These are phyloP conservation scores for Cladopsammia gracilis DNA, from an alignment of 64 coral and sea anemone species.

Conservation along the genomic window DNA sequence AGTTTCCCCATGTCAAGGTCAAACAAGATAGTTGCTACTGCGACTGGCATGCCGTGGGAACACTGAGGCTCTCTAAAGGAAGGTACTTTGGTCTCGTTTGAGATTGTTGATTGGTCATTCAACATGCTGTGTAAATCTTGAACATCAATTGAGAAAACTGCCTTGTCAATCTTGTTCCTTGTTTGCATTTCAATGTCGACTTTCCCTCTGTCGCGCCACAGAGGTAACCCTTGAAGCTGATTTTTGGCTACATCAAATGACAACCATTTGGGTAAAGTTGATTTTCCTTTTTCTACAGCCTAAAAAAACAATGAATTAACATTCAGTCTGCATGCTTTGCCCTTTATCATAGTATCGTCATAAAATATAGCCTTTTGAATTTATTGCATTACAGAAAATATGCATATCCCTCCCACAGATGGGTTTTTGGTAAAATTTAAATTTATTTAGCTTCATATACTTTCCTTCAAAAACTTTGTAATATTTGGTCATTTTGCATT, in stretches of 20 bases:
- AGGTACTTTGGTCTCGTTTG: constrained; percentile 83
- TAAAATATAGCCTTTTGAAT: too few species aligned
- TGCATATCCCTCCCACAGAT: too few species aligned
- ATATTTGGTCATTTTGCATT: too few species aligned
- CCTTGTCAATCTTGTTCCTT: constrained; percentile 9
- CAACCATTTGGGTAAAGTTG: constrained; percentile 84
- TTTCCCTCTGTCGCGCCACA: constrained; percentile 67
- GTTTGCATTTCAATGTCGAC: constrained; percentile 31
- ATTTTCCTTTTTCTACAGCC: constrained; percentile 77
- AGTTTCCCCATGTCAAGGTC: constrained; percentile 80
- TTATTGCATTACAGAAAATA: too few species aligned
- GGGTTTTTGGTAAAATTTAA: too few species aligned
- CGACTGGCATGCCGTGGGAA: constrained; percentile 61
- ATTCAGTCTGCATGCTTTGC: neutral
- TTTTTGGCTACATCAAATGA: constrained; percentile 63
- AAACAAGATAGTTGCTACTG: constrained; percentile 85
- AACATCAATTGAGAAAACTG: constrained; percentile 63
- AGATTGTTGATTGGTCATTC: constrained; percentile 30
- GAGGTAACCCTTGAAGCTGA: constrained; percentile 67
- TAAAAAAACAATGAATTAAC: neutral
- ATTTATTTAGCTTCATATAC: too few species aligned
- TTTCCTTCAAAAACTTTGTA: too few species aligned
- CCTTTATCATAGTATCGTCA: too few species aligned
- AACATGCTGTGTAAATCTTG: constrained; percentile 72
- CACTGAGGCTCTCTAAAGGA: constrained; percentile 49